These are phyloP conservation scores for Rhinophrynus dorsalis DNA, from an alignment of 2,797 vertebrate genomes.

Conservation along the genomic window DNA sequence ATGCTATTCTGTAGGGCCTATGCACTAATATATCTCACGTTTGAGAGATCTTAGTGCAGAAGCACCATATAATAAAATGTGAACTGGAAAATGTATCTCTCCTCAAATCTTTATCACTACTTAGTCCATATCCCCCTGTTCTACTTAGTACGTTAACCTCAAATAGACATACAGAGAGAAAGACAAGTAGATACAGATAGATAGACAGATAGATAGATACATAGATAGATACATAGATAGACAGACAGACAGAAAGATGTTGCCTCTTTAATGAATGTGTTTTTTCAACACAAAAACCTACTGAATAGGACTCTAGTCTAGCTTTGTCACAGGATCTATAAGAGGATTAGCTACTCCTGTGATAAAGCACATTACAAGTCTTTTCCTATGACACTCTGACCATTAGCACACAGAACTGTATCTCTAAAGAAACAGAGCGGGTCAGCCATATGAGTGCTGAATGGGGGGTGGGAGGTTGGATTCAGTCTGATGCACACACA, in stretches of 20 bases:
- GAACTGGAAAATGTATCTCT: too few species aligned
- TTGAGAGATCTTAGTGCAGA: too few species aligned
- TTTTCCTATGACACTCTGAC: constrained; percentile 29
- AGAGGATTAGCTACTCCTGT: constrained; percentile 43
- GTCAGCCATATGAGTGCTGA: neutral
- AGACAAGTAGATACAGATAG: too few species aligned
- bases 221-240: neutral
- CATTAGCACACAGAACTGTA: neutral
- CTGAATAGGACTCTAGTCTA: constrained; percentile 28
- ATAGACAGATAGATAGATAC: neutral
- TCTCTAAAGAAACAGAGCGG: neutral
- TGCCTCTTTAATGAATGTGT: neutral
- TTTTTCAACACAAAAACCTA: constrained; percentile 13
- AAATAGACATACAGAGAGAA: too few species aligned
- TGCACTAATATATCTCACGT: too few species aligned
- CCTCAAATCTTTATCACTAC: too few species aligned
- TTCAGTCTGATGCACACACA: too few species aligned
- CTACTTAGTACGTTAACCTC: too few species aligned
- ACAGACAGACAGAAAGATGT: neutral
- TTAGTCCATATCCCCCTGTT: too few species aligned
- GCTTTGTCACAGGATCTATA: constrained; percentile 35
- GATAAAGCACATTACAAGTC: constrained; percentile 23
- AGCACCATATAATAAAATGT: too few species aligned
- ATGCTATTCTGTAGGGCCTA: too few species aligned
- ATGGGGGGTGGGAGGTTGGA: too few species aligned